Base-by-base conservation (phyloP, 2,888 invertebrate species). In the Podabrus alpinus region DNA sequence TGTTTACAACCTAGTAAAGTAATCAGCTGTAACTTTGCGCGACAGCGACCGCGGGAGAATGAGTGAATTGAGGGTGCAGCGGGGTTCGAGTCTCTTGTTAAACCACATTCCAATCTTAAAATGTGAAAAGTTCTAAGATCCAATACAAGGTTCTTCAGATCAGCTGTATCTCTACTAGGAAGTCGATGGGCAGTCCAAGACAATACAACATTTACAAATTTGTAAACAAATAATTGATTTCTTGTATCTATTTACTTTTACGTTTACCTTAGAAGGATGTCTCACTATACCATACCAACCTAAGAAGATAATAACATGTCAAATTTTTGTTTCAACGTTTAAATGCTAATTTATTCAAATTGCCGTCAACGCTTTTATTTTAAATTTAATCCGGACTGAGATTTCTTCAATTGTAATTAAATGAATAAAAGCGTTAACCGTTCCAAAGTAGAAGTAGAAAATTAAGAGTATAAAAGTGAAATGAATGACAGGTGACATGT, bases 41-140 rank as follows among this genome's bases (percentile, higher is more conserved):
- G 72, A 72, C 70, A 76, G 73, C 70, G 60, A 77, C 70, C 77
- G 74, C 74, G 74, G 72, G 74, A 74, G 78, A 77, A 78, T 78
- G 66, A 79, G 71, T 77, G 77, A 79, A 78, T 77, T 79, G 78
- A 79, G 79, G 78, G 78, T 77, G 80, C 77, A 78, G 76, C 78
- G 74, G 77, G 77, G 77, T 77, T 79, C 69, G 74, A 77, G 69
- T 25, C 76, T 78, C 79, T 79, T 70, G 80, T 78, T 75, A 72
- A 74, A 80, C 80, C 80, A 74, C 80, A 80, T 80, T 80, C 80
- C 80, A 78, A 73, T 73, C 76, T 69, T 72, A 67, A 78, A 73
- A 79, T 73, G 78, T 74, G 74, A 77, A 75, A 77, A 72, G 59
- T 71, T 75, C 71, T 72, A 70, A 77, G 74, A 77, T 75, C 64